These are phyloP conservation scores for Peromyscus melanophrys DNA, from an alignment of 2,797 vertebrate genomes.

Conservation along the genomic window DNA sequence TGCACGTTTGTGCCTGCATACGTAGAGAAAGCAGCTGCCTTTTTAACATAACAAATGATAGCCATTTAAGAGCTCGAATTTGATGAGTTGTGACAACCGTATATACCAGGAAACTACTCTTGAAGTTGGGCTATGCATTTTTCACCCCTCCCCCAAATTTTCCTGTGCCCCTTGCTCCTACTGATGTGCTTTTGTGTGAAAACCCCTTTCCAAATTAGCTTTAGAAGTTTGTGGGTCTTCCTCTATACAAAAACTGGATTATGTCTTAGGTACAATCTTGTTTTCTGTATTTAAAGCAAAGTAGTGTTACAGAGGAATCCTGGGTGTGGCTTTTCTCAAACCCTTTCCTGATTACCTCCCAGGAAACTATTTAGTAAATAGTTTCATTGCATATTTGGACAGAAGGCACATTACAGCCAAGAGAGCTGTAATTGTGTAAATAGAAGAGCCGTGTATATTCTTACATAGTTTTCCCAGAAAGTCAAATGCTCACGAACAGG, in stretches of 20 bases:
- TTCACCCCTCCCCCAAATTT: not conserved
- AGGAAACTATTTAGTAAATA: slow-evolving; percentile 35
- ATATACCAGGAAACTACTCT: not conserved
- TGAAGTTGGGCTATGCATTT: not conserved
- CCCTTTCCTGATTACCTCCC: slow-evolving; percentile 5
- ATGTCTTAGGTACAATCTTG: not conserved
- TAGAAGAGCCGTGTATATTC: not conserved
- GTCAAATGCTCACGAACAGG: not conserved
- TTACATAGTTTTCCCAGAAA: slow-evolving; percentile 19
- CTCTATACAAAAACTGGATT: slow-evolving; percentile 32
- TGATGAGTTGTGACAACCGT: slow-evolving; percentile 2
- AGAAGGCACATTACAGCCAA: slow-evolving; percentile 56
- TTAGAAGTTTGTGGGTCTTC: slow-evolving; percentile 29
- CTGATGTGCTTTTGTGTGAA: slow-evolving; percentile 38
- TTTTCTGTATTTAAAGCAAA: slow-evolving; percentile 59
- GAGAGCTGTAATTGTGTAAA: slow-evolving; percentile 41
- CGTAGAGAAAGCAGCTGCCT: slow-evolving; percentile 44
- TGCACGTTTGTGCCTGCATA: not conserved
- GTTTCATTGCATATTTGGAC: slow-evolving; percentile 39
- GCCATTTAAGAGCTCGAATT: not conserved
- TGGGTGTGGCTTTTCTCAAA: slow-evolving; percentile 42
- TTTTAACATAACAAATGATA: not conserved
- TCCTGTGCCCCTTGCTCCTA: not conserved
- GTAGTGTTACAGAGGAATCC: slow-evolving; percentile 40
- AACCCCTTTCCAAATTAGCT: slow-evolving; percentile 8